phyloP scores from a whole-genome alignment of 2,888 invertebrate species.

The Willowsia nigromaculata region DNA sequence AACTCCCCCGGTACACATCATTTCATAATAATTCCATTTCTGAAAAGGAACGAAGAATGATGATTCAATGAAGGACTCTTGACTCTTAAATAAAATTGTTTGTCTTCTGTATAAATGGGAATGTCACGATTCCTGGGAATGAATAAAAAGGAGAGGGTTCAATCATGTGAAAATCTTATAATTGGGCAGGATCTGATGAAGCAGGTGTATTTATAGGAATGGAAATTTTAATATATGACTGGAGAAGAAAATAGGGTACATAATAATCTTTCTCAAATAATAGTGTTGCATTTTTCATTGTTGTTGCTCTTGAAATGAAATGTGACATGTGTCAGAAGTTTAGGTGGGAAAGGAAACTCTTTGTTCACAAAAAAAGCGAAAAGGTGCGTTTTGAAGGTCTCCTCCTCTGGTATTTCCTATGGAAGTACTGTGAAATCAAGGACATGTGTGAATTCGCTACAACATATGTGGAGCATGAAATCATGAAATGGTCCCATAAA shows the following conservation, averaged over 20 bases:
- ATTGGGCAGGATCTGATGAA: background rate
- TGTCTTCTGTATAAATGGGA: background rate
- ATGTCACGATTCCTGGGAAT: background rate
- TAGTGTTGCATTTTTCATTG: background rate
- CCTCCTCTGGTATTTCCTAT: background rate
- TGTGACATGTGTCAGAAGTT: background rate
- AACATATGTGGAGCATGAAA: background rate
- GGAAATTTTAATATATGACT: background rate
- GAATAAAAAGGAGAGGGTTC: conserved; percentile 14
- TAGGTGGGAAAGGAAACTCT: background rate
- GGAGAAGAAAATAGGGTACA: background rate
- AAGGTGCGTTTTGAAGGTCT: background rate
- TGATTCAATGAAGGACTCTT: conserved; percentile 39
- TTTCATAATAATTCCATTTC: background rate
- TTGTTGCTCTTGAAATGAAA: background rate
- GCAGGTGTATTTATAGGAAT: background rate
- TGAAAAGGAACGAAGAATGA: conserved; percentile 45
- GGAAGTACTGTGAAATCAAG: background rate
- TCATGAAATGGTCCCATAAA: background rate
- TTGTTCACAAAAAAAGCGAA: background rate
- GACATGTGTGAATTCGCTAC: background rate
- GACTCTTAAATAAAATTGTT: background rate
- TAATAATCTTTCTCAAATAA: background rate
- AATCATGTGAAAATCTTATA: conserved; percentile 51
- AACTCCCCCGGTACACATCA: background rate